Evolutionary conservation across 1,140 invertebrate genomes (phyloP).

Genomic region (Aphidius ervi): DNA sequence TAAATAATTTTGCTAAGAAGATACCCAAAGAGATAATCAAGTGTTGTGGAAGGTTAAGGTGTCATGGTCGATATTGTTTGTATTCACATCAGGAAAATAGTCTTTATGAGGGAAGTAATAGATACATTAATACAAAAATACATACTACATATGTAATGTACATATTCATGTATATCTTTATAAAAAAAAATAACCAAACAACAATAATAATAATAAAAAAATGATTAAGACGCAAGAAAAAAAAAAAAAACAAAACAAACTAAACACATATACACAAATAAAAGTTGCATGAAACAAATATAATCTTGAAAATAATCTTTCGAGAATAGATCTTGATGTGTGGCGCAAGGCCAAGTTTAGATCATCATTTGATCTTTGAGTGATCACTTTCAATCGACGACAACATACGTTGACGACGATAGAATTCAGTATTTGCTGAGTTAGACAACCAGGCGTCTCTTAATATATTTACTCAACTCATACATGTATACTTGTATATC

Average conservation of each 20-base stretch:
- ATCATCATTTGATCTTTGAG: conserved; percentile 25
- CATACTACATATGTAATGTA: neutral
- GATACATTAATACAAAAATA: conserved; percentile 3
- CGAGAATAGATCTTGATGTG: too few species aligned
- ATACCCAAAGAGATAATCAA: conserved; percentile 22
- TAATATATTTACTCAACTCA: conserved; percentile 3
- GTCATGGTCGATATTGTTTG: conserved; percentile 28
- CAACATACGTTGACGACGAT: neutral
- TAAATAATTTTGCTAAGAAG: conserved; percentile 20
- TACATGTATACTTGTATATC: neutral
- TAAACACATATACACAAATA: neutral
- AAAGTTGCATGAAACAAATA: conserved; percentile 5
- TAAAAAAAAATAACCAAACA: neutral
- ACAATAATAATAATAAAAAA: too few species aligned
- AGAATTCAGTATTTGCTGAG: neutral
- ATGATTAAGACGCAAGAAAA: neutral
- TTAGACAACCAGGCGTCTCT: conserved; percentile 17
- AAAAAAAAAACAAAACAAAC: conserved; percentile 4
- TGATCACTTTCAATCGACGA: conserved; percentile 20
- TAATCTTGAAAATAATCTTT: conserved; percentile 2
- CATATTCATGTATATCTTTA: too few species aligned
- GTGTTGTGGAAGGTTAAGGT: conserved; percentile 28
- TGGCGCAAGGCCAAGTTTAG: conserved; percentile 31
- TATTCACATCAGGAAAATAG: conserved; percentile 16
- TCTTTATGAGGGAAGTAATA: neutral